Percentiles rank a stretch among this genome's conserved stretches.
phyloP scores from a whole-genome alignment of 2,888 invertebrate species.

The Perdita meconis region DNA sequence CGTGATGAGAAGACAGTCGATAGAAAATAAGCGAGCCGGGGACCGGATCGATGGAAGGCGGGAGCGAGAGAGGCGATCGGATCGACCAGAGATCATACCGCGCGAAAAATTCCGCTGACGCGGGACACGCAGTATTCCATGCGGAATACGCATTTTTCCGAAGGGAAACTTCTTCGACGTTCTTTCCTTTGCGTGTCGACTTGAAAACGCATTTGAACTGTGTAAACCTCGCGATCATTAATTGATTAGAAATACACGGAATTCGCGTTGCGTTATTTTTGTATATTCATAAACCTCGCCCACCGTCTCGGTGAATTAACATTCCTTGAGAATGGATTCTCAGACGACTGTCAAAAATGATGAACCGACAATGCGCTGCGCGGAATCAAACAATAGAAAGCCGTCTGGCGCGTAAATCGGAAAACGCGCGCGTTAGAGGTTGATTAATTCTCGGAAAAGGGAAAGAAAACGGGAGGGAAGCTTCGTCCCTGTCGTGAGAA shows the following conservation, averaged over 20 bases:
- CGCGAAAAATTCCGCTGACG: slow-evolving; percentile 57
- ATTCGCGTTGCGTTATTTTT: too few relatives aligned
- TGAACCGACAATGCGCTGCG: too few relatives aligned
- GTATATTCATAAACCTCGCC: too few relatives aligned
- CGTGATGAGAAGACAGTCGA: slow-evolving; percentile 65
- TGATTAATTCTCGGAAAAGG: slow-evolving; percentile 38
- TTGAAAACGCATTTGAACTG: background rate
- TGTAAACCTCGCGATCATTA: background rate
- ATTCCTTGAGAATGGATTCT: too few relatives aligned
- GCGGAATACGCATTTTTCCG: slow-evolving; percentile 40
- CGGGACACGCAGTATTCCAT: slow-evolving; percentile 40
- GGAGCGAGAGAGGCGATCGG: slow-evolving; percentile 19
- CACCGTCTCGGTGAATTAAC: too few relatives aligned
- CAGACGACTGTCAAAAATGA: too few relatives aligned
- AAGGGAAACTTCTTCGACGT: slow-evolving; percentile 8
- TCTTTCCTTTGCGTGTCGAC: background rate
- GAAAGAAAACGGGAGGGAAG: slow-evolving; percentile 21
- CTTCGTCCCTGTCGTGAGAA: slow-evolving; percentile 47
- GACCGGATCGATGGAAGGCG: slow-evolving; percentile 17
- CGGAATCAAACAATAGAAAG: too few relatives aligned
- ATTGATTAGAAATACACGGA: too few relatives aligned
- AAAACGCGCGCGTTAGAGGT: slow-evolving; percentile 8
- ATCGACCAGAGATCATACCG: slow-evolving; percentile 21
- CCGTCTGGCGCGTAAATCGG: slow-evolving; percentile 1
- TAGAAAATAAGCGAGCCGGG: slow-evolving; percentile 52